Percentiles rank a stretch among this genome's conserved stretches.
phyloP scores from a whole-genome alignment of 1,140 invertebrate genomes.

The Temnothorax longispinosus region DNA sequence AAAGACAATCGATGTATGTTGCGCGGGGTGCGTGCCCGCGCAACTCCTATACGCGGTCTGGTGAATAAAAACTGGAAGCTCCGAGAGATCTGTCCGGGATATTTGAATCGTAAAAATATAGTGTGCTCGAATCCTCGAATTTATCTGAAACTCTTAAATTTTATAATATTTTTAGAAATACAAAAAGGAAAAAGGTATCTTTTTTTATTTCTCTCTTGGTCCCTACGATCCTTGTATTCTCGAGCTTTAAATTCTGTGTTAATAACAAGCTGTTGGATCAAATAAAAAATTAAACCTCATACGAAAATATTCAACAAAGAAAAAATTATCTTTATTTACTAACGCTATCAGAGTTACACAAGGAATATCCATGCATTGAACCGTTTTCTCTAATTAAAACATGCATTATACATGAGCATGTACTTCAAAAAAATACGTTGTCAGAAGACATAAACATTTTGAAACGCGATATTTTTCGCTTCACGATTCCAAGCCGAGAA shows the following conservation, averaged over 20 bases:
- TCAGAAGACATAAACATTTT: neutral
- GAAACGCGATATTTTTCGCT: constrained; percentile 6
- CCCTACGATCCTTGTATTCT: neutral
- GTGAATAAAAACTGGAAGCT: constrained; percentile 4
- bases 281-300: neutral
- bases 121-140: neutral
- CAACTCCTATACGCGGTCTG: constrained; percentile 20
- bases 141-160: neutral
- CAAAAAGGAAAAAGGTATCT: neutral
- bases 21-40: constrained; percentile 3
- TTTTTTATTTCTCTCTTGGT: neutral
- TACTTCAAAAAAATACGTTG: neutral
- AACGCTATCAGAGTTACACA: neutral
- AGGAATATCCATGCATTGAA: neutral
- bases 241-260: neutral
- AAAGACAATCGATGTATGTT: constrained; percentile 48
- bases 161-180: constrained; percentile 16
- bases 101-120: constrained; percentile 4
- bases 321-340: too few relatives aligned
- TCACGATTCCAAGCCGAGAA: neutral
- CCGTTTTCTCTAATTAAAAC: neutral
- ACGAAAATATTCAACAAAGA: neutral
- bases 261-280: neutral
- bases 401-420: neutral
- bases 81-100: neutral